Evolutionary conservation across 2,888 invertebrate genomes (phyloP).

Genomic region (Psylliodes chrysocephalus): DNA sequence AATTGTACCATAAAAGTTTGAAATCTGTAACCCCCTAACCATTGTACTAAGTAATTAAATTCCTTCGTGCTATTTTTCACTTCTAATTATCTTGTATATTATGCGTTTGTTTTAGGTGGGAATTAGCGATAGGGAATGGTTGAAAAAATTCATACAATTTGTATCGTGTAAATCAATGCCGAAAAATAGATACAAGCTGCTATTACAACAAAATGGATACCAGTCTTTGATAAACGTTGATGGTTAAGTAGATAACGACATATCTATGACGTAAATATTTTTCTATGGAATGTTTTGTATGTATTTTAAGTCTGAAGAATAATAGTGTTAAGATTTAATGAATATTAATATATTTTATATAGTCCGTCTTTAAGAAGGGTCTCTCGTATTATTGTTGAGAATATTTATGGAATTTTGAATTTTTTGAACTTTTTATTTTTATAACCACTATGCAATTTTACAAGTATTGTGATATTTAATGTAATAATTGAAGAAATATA

Average conservation of each 20-base stretch:
- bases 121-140: slow-evolving; percentile 56
- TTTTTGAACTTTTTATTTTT: background rate
- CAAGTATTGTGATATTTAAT: background rate
- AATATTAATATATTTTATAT: too few species aligned
- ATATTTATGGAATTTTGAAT: background rate
- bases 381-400: too few species aligned
- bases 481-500: too few species aligned
- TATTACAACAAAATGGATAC: slow-evolving; percentile 46
- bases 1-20: too few species aligned
- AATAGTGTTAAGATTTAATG: too few species aligned
- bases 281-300: background rate
- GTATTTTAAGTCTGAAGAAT: background rate
- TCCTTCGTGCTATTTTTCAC: slow-evolving; percentile 6
- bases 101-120: slow-evolving; percentile 49
- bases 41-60: too few species aligned
- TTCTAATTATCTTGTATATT: slow-evolving; percentile 2
- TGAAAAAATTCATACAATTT: slow-evolving; percentile 55
- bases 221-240: slow-evolving; percentile 4
- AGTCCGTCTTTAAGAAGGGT: too few species aligned
- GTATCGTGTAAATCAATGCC: slow-evolving; percentile 55
- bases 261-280: background rate
- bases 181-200: slow-evolving; percentile 59
- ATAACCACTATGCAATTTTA: background rate
- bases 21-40: too few species aligned
- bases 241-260: background rate